Percentiles rank a stretch among this genome's conserved stretches.
phyloP scores from a whole-genome alignment of 2,888 invertebrate genomes.

The Galeruca laticollis region DNA sequence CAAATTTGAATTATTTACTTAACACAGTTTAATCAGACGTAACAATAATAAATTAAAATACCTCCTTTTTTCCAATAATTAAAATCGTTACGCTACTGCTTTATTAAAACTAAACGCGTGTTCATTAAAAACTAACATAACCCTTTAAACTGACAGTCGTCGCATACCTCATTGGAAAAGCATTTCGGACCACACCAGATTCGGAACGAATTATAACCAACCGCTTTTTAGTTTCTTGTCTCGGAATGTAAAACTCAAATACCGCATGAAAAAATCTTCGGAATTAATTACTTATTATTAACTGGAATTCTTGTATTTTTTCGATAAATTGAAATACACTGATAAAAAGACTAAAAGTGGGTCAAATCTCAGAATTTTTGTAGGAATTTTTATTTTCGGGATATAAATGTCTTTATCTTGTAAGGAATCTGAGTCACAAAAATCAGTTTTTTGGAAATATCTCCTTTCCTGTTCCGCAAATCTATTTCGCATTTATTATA shows the following conservation, averaged over 20 bases:
- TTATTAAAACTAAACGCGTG: background rate
- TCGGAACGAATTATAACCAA: slow-evolving; percentile 21
- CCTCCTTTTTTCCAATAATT: too few species aligned
- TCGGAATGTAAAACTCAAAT: slow-evolving; percentile 7
- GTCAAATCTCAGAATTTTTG: too few species aligned
- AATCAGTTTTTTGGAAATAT: too few species aligned
- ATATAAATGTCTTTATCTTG: too few species aligned
- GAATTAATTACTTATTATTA: slow-evolving; percentile 9
- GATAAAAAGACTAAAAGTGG: too few species aligned
- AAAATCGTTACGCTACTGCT: background rate
- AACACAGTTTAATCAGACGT: too few species aligned
- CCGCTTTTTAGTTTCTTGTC: slow-evolving; percentile 11
- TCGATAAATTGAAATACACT: background rate
- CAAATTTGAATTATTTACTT: too few species aligned
- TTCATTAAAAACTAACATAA: background rate
- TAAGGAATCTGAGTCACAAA: too few species aligned
- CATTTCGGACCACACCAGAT: slow-evolving; percentile 24
- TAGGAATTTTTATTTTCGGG: too few species aligned
- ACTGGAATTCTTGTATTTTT: background rate
- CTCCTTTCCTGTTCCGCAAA: too few species aligned
- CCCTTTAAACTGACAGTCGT: slow-evolving; percentile 20
- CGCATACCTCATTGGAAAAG: slow-evolving; percentile 11
- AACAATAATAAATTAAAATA: too few species aligned
- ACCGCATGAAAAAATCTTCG: background rate
- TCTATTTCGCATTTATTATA: too few species aligned